Conservation (phyloP, 2,888 invertebrate genomes). For the Hypselothyrea guttata region DNA sequence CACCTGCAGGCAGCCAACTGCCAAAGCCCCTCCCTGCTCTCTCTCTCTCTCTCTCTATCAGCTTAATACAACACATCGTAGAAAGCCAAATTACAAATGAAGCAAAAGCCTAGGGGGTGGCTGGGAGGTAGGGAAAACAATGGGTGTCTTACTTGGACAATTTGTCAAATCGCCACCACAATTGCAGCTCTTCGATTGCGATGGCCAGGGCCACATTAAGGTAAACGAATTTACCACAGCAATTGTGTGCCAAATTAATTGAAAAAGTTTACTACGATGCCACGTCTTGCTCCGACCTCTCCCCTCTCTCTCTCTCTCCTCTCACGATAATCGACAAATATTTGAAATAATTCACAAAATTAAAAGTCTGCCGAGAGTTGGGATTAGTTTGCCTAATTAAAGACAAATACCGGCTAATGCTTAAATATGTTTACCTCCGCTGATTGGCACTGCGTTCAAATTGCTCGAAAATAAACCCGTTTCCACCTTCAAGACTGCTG, state of each 20-base stretch:
- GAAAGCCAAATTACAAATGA: conserved; percentile 58
- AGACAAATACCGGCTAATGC: conserved; percentile 15
- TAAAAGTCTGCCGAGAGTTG: conserved; percentile 34
- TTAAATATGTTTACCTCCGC: neutral
- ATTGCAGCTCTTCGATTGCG: conserved; percentile 51
- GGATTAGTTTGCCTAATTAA: conserved; percentile 46
- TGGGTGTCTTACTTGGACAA: conserved; percentile 60
- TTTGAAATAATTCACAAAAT: conserved; percentile 67
- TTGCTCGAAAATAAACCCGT: too few relatives aligned
- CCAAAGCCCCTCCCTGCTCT: too few relatives aligned
- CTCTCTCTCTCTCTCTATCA: too few relatives aligned
- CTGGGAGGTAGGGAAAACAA: conserved; percentile 43
- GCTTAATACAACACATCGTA: conserved; percentile 16
- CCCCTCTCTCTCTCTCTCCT: neutral
- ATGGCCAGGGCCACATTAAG: conserved; percentile 37
- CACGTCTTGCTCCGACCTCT: neutral
- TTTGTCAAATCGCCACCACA: conserved; percentile 76
- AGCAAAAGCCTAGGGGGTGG: conserved; percentile 7
- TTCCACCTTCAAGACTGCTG: neutral
- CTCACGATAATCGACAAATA: conserved; percentile 62
- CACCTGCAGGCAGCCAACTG: conserved; percentile 51
- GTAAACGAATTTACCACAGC: conserved; percentile 54
- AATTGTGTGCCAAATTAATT: conserved; percentile 66
- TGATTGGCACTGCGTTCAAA: too few relatives aligned
- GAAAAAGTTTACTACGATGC: conserved; percentile 65